Percentiles rank a stretch among this genome's conserved stretches.
phyloP scores from a whole-genome alignment of 2,113 vertebrate species.

The Erpornis zantholeuca region DNA sequence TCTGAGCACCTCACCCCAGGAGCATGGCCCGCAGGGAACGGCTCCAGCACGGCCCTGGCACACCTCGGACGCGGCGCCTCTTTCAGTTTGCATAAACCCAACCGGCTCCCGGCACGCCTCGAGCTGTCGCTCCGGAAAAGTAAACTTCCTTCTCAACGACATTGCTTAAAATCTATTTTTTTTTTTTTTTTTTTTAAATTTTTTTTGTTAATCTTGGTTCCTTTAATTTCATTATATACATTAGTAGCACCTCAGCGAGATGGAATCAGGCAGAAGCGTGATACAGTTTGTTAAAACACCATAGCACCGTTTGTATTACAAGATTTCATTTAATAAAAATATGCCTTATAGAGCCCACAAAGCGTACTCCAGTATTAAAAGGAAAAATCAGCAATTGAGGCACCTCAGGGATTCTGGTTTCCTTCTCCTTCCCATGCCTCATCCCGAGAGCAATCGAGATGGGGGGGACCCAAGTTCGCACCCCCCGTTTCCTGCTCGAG shows the following conservation, averaged over 20 bases:
- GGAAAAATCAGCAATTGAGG: slow-evolving; percentile 66
- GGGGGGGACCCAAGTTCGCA: neutral
- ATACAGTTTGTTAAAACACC: slow-evolving; percentile 74
- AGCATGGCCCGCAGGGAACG: neutral
- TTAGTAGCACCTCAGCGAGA: slow-evolving; percentile 76
- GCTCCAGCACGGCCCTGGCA: neutral
- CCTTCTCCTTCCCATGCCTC: slow-evolving; percentile 21
- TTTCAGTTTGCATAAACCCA: slow-evolving; percentile 34
- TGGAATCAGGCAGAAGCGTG: slow-evolving; percentile 68
- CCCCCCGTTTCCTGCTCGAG: neutral
- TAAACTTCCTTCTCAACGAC: slow-evolving; percentile 29
- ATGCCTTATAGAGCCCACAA: slow-evolving; percentile 71
- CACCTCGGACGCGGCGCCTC: neutral
- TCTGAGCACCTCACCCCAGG: neutral
- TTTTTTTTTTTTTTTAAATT: neutral
- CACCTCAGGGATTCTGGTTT: slow-evolving; percentile 61
- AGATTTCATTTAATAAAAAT: slow-evolving; percentile 74
- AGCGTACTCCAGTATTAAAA: slow-evolving; percentile 71
- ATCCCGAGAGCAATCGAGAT: neutral
- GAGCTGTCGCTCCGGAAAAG: slow-evolving; percentile 36
- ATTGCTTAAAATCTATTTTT: neutral
- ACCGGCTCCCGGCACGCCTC: neutral
- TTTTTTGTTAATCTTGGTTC: neutral
- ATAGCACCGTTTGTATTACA: slow-evolving; percentile 77
- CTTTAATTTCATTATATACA: slow-evolving; percentile 37